A percentile compares a stretch with the other conserved stretches of the same genome.
Conservation (phyloP, 2,113 vertebrate genomes). For the Microcebus jonahi region DNA sequence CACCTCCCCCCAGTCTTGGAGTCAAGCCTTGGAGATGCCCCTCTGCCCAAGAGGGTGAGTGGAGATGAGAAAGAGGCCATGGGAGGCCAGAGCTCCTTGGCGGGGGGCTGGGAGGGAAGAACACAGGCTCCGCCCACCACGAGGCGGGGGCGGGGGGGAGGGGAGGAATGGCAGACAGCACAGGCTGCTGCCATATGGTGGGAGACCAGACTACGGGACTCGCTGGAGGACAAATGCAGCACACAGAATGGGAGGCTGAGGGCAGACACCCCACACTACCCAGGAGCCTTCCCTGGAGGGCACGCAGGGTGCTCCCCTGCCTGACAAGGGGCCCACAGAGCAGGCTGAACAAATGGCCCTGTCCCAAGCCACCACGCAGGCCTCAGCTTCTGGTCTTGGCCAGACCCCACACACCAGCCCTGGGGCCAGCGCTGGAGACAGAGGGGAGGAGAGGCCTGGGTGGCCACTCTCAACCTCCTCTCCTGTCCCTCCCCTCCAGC, state of each 20-base stretch:
- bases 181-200: not conserved
- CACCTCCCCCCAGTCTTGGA: fast-evolving
- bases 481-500: not conserved
- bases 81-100: not conserved
- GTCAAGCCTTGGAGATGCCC: not conserved
- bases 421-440: not conserved
- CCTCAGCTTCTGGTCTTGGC: not conserved
- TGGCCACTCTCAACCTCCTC: not conserved
- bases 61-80: not conserved
- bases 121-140: not conserved
- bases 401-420: not conserved
- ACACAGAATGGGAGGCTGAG: fast-evolving
- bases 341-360: not conserved
- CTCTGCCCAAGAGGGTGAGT: not conserved
- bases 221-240: not conserved
- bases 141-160: too few relatives aligned
- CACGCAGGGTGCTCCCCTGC: fast-evolving
- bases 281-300: not conserved
- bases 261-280: not conserved
- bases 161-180: too few relatives aligned
- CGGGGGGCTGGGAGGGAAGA: not conserved
- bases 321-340: not conserved
- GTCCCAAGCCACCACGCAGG: not conserved
- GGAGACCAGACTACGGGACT: not conserved
- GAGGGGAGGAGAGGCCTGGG: not conserved